phyloP scores from a whole-genome alignment of 2,797 vertebrate genomes.

The Phoeniculus purpureus region DNA sequence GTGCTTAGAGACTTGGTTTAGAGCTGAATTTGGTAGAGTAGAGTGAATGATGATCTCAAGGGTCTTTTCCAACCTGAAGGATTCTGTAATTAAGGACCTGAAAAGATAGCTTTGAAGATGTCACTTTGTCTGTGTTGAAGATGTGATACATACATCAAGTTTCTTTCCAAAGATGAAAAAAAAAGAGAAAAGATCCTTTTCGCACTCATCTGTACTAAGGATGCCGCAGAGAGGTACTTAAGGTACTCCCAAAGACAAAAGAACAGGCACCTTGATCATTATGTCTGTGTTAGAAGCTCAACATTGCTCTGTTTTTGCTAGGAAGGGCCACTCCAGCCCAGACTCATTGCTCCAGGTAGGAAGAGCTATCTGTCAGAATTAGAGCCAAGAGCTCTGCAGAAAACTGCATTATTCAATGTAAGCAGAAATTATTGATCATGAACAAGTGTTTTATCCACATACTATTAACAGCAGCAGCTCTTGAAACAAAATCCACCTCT shows the following conservation, averaged over 20 bases:
- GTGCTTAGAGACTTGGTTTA: no score
- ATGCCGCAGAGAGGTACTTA: not conserved
- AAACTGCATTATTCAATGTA: not conserved
- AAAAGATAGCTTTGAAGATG: not conserved
- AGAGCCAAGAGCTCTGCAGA: not conserved
- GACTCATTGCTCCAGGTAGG: not conserved
- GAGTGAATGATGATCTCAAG: no score
- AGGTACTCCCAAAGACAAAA: fast-evolving
- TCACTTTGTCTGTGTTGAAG: not conserved
- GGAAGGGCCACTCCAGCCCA: not conserved
- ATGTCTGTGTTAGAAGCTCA: not conserved
- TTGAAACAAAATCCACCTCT: not conserved
- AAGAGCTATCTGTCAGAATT: not conserved
- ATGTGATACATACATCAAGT: not conserved
- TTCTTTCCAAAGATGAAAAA: not conserved
- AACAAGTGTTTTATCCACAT: not conserved
- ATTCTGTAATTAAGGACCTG: not conserved
- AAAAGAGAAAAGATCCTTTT: fast-evolving
- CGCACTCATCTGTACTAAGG: not conserved
- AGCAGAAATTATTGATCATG: not conserved
- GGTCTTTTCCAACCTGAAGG: no score
- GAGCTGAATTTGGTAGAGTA: no score
- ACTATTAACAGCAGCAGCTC: not conserved
- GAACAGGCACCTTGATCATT: not conserved
- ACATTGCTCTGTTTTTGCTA: not conserved